These are phyloP conservation scores for Decapterus maruadsi DNA, from an alignment of 2,797 vertebrate genomes.

Conservation along the genomic window DNA sequence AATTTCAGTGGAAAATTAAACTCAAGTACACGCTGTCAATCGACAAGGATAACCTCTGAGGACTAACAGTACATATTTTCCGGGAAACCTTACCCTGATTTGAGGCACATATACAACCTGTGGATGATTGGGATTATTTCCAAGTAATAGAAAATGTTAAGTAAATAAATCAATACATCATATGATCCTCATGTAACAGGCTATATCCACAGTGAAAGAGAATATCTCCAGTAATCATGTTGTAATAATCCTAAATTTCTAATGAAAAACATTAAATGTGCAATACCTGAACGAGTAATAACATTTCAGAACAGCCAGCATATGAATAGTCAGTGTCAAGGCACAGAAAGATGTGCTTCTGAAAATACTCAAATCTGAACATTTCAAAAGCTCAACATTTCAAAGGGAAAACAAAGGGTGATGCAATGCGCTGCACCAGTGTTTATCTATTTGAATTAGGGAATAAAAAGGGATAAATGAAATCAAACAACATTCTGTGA, in stretches of 20 bases:
- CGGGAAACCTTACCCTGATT: constrained; percentile 24
- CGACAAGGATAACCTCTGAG: constrained; percentile 9
- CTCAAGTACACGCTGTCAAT: constrained; percentile 11
- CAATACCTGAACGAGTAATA: constrained; percentile 18
- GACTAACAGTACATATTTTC: neutral
- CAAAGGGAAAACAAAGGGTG: constrained; percentile 36
- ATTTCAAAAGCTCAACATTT: constrained; percentile 56
- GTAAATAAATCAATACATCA: constrained; percentile 17
- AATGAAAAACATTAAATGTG: constrained; percentile 30
- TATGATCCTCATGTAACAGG: constrained; percentile 27
- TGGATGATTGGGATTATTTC: constrained; percentile 29
- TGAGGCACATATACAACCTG: constrained; percentile 57
- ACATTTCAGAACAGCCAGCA: constrained; percentile 39
- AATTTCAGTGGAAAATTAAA: constrained; percentile 19
- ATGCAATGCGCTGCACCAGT: constrained; percentile 2
- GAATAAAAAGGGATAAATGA: neutral
- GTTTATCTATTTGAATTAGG: neutral
- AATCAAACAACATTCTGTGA: constrained; percentile 34
- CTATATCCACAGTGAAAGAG: constrained; percentile 33
- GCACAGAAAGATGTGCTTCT: constrained; percentile 68
- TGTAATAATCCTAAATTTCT: constrained; percentile 13
- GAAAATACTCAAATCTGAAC: constrained; percentile 53
- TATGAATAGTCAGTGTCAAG: constrained; percentile 66
- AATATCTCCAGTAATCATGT: constrained; percentile 17
- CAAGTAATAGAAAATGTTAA: constrained; percentile 14